phyloP scores from a whole-genome alignment of 1,140 invertebrate species.

The Dufourea novaeangliae region DNA sequence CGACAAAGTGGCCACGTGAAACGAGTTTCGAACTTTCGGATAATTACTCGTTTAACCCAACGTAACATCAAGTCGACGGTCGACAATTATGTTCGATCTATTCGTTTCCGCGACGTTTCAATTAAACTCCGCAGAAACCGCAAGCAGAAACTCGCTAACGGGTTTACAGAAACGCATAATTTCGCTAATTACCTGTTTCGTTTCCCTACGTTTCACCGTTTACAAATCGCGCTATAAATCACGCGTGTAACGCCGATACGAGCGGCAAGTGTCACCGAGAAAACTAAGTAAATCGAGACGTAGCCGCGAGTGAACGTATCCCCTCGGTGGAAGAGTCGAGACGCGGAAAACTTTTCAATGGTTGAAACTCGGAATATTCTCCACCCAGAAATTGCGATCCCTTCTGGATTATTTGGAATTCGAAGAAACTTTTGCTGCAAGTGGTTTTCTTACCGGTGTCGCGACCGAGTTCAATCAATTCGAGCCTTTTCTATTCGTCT shows the following conservation, averaged over 20 bases:
- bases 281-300: not conserved
- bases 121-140: conserved; percentile 22
- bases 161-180: conserved; percentile 13
- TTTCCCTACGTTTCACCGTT: not conserved
- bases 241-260: not conserved
- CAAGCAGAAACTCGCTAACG: not conserved
- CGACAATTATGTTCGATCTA: conserved; percentile 34
- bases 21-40: conserved; percentile 45
- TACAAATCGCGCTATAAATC: not conserved
- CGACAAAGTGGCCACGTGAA: not conserved
- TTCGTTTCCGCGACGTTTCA: conserved; percentile 29
- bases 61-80: conserved; percentile 4
- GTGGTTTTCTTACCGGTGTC: conserved; percentile 67
- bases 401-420: conserved; percentile 79
- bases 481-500: conserved; percentile 71
- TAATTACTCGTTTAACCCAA: conserved; percentile 46
- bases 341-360: conserved; percentile 69
- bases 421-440: conserved; percentile 72
- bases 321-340: conserved; percentile 42
- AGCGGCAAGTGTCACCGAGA: not conserved
- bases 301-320: not conserved
- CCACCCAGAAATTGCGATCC: conserved; percentile 77
- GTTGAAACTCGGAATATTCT: conserved; percentile 67
- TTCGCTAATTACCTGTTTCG: conserved; percentile 27
- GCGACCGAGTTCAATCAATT: conserved; percentile 77